phyloP scores from a whole-genome alignment of 2,888 invertebrate species.

The Suillia variegata region DNA sequence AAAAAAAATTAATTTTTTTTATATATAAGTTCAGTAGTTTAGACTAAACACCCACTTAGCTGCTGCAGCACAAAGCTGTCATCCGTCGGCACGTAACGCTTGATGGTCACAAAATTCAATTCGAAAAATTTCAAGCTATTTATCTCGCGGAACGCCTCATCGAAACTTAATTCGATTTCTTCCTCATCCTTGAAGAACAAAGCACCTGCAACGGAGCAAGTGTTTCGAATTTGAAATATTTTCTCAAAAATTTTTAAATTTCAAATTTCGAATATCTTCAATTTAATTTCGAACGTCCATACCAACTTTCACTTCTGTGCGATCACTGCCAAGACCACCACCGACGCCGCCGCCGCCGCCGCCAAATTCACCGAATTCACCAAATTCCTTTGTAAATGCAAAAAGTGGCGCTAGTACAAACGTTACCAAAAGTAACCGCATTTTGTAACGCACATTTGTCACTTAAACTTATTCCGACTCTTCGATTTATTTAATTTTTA shows the following conservation, averaged over 20 bases:
- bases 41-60: constrained; percentile 45
- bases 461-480: constrained; percentile 7
- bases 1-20: background rate
- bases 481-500: background rate
- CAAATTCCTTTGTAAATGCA: constrained; percentile 24
- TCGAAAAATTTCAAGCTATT: constrained; percentile 50
- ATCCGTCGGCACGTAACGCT: constrained; percentile 49
- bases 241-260: background rate
- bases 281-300: constrained; percentile 24
- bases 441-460: constrained; percentile 32
- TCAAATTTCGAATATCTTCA: no score
- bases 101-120: constrained; percentile 54
- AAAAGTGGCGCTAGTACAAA: constrained; percentile 30
- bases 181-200: constrained; percentile 65
- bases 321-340: no score
- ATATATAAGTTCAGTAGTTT: background rate
- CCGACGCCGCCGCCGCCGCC: no score
- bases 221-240: background rate
- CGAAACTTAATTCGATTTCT: constrained; percentile 66
- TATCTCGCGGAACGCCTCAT: constrained; percentile 63
- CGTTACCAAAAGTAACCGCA: constrained; percentile 24
- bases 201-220: constrained; percentile 43
- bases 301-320: constrained; percentile 46
- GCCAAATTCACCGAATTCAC: no score
- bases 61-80: constrained; percentile 57